phyloP scores from a whole-genome alignment of 2,113 vertebrate species.

The Python bivittatus region DNA sequence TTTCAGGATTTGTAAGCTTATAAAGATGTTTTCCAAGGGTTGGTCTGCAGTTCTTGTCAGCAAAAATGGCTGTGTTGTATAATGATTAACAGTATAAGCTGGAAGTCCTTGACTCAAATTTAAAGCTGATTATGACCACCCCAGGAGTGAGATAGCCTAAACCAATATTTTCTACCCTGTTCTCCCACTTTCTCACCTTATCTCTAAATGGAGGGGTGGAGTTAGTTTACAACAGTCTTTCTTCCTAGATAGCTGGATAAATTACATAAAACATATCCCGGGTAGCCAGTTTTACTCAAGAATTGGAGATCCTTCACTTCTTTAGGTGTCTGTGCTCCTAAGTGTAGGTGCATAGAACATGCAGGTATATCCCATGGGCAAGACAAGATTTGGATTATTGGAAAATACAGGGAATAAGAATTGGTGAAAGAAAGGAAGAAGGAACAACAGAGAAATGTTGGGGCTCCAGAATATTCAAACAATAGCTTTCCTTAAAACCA shows the following conservation, averaged over 20 bases:
- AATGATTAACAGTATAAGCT: background rate
- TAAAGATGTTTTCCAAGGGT: background rate
- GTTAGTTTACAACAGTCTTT: background rate
- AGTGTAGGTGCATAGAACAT: background rate
- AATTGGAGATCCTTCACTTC: background rate
- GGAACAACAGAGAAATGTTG: background rate
- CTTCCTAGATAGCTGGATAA: background rate
- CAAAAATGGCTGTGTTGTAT: background rate
- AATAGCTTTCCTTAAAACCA: background rate
- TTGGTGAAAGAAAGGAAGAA: background rate
- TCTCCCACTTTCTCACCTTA: background rate
- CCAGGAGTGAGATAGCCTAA: background rate
- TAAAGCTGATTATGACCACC: background rate
- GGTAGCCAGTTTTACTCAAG: background rate
- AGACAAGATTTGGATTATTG: background rate
- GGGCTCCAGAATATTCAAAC: background rate
- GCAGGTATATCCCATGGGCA: background rate
- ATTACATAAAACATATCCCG: background rate
- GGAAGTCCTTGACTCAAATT: background rate
- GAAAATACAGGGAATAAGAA: background rate
- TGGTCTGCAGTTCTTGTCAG: background rate
- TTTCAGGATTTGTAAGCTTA: background rate
- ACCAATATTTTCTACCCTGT: background rate
- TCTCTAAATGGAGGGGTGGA: background rate
- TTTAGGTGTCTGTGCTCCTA: background rate